Base-by-base conservation (phyloP, 2,888 invertebrate species). In the Zygaena filipendulae region DNA sequence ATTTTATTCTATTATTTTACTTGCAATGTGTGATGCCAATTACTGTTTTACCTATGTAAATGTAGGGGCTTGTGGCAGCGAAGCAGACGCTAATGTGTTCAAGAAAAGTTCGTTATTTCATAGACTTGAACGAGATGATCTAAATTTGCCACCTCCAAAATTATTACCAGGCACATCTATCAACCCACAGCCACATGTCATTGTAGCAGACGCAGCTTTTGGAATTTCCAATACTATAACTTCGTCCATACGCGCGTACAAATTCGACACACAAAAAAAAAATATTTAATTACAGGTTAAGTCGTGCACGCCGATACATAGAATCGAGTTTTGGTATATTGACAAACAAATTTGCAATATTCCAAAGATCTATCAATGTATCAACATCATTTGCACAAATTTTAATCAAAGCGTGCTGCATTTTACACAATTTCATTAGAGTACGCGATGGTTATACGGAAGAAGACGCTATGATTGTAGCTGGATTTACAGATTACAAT, bases 271-370 rank as follows among this genome's bases (percentile, higher is more conserved):
- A 31, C 13, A 35, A 36, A 28, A 27, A 39, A 24, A 33, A 25
- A 32, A 32, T 39, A 34, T 39, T 36, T 19, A 36, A 36, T 28
- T 39, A 36, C 21, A 13, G 39, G 21, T 11, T 39, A 26, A 42
- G 39, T 22, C 36, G 39, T 11, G 23, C 23, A 28, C 39, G 42
- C 37, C 30, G 39, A 16, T 42, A 38, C 30, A 40, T 43, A 38
- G 41, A 45, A 38, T 43, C 36, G 21, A 36, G 35, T 28, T 38
- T 35, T 35, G 35, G 45, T 26, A 45, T 45, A 35, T 41, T 52
- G 45, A 40, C 44, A 31, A 49, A 49, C 39, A 50, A 49, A 24
- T 49, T 45, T 37, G 39, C 43, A 47, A 38, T 42, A 30, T 49
- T 44, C 38, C 47, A 44, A 39, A 40, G 36, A 29, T 40, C 41